Evolutionary conservation across 2,797 vertebrate species (phyloP).

Genomic region (Lagocephalus sceleratus): DNA sequence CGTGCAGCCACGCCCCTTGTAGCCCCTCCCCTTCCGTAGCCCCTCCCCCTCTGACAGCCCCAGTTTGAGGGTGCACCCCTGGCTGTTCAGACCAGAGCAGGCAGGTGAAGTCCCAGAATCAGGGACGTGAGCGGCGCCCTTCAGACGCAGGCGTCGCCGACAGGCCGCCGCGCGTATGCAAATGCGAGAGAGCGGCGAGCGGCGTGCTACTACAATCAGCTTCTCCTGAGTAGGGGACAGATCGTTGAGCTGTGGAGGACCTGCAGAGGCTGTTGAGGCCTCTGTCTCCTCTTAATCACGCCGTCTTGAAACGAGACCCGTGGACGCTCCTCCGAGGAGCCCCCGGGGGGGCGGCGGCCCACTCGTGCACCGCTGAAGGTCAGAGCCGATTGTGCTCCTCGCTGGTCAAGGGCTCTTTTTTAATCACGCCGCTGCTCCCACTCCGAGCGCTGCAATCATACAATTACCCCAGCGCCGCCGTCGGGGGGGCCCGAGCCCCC

Average conservation of each 20-base stretch:
- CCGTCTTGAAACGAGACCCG: slow-evolving; percentile 52
- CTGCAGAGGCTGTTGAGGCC: slow-evolving; percentile 48
- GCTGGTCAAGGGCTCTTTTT: slow-evolving; percentile 61
- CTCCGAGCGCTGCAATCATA: slow-evolving; percentile 47
- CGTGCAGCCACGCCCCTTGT: too few relatives aligned
- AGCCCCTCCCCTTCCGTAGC: too few relatives aligned
- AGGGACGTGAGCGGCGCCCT: too few relatives aligned
- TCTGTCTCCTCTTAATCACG: slow-evolving; percentile 64
- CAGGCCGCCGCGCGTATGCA: slow-evolving; percentile 30
- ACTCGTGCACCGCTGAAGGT: slow-evolving; percentile 67
- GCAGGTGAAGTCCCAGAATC: too few relatives aligned
- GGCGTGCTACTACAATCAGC: slow-evolving; percentile 66
- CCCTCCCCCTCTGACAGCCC: too few relatives aligned
- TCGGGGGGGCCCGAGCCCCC: slow-evolving; percentile 25
- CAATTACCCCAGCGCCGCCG: slow-evolving; percentile 30
- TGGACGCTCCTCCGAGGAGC: slow-evolving; percentile 21
- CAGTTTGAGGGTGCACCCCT: too few relatives aligned
- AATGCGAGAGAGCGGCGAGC: slow-evolving; percentile 18
- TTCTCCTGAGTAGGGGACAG: slow-evolving; percentile 45
- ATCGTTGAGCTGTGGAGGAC: slow-evolving; percentile 57
- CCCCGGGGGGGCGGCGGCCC: slow-evolving; percentile 46
- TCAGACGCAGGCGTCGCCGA: slow-evolving; percentile 16
- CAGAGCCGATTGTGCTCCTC: slow-evolving; percentile 65
- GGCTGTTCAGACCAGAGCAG: too few relatives aligned
- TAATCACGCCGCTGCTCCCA: slow-evolving; percentile 61